phyloP scores from a whole-genome alignment of 2,113 vertebrate species.

The Talpa occidentalis region DNA sequence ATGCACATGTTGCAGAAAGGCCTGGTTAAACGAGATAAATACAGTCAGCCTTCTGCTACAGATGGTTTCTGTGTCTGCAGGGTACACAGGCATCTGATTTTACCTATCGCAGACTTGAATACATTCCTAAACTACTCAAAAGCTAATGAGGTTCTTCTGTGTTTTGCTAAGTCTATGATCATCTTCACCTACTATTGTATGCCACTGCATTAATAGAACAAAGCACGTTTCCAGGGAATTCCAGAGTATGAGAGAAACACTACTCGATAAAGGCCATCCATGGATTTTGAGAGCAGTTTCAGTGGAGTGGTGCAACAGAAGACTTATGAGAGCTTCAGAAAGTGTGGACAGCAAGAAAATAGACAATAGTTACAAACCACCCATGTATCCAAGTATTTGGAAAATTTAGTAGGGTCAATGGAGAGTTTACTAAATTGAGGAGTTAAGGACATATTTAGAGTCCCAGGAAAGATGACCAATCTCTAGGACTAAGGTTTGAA shows the following conservation, averaged over 20 bases:
- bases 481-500: background rate
- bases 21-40: background rate
- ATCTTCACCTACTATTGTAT: background rate
- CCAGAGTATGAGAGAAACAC: background rate
- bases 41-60: background rate
- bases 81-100: background rate
- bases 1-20: background rate
- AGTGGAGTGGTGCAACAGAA: background rate
- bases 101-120: background rate
- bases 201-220: background rate
- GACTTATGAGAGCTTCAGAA: background rate
- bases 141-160: background rate
- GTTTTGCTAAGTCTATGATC: slow-evolving; percentile 4
- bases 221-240: slow-evolving; percentile 17
- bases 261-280: background rate
- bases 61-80: background rate
- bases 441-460: background rate
- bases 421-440: background rate
- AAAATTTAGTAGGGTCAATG: background rate
- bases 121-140: background rate
- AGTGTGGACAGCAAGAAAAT: background rate
- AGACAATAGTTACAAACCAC: background rate
- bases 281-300: background rate
- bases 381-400: background rate
- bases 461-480: background rate